Evolutionary conservation across 2,888 invertebrate species (phyloP).

Genomic region (Drosophila merina): DNA sequence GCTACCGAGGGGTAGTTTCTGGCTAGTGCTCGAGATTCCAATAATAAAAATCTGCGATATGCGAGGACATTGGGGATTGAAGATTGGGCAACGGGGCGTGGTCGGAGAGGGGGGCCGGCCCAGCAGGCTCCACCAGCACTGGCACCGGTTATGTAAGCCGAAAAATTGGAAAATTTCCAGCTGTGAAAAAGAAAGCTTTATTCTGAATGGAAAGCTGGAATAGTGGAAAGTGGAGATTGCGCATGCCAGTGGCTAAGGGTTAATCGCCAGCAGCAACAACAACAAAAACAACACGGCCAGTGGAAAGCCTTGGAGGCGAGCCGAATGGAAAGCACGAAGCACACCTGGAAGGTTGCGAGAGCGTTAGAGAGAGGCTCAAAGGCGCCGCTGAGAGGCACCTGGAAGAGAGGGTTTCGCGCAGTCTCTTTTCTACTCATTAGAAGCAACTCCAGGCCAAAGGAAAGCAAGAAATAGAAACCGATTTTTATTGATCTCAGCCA

Average conservation of each 20-base stretch:
- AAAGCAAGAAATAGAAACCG: constrained; percentile 33
- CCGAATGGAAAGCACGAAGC: constrained; percentile 19
- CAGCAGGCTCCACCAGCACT: constrained; percentile 35
- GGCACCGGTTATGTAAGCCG: constrained; percentile 78
- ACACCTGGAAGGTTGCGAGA: constrained; percentile 26
- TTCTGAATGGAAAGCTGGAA: neutral
- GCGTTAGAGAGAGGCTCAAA: constrained; percentile 11
- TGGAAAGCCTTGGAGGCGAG: constrained; percentile 10
- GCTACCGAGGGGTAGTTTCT: constrained; percentile 51
- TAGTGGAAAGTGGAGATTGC: constrained; percentile 6
- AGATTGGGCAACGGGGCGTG: constrained; percentile 16
- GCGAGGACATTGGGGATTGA: neutral
- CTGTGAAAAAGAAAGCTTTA: constrained; percentile 57
- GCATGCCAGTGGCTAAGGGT: constrained; percentile 25
- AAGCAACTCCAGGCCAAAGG: constrained; percentile 25
- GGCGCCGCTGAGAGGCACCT: neutral
- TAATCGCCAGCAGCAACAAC: constrained; percentile 7
- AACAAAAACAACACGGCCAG: constrained; percentile 15
- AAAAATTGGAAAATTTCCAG: constrained; percentile 70
- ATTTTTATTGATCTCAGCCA: constrained; percentile 48
- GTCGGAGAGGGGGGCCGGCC: constrained; percentile 37
- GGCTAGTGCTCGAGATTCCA: constrained; percentile 21
- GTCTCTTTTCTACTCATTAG: constrained; percentile 1
- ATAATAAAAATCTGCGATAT: constrained; percentile 28
- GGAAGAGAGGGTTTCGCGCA: constrained; percentile 1